These are phyloP conservation scores for Stigmatopora nigra DNA, from an alignment of 2,113 vertebrate species.

Conservation along the genomic window DNA sequence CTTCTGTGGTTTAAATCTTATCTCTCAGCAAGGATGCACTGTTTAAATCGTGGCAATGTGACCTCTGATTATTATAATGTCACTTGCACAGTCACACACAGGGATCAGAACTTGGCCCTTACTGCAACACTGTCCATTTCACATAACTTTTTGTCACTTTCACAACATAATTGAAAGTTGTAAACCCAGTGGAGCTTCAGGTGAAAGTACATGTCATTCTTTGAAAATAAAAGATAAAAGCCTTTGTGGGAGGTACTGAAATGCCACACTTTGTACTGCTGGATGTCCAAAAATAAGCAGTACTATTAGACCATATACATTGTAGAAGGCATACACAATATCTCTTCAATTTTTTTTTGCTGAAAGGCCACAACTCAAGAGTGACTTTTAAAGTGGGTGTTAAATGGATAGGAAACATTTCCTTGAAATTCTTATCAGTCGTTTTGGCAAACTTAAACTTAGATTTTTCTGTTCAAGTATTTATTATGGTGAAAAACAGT, in stretches of 20 bases:
- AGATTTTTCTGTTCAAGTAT: not conserved
- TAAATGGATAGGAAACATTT: conserved; percentile 14
- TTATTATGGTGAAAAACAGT: too few relatives aligned
- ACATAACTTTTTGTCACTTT: conserved; percentile 51
- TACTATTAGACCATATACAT: not conserved
- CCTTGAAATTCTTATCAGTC: conserved; percentile 26
- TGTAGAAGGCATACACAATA: conserved; percentile 7
- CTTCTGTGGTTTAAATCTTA: too few relatives aligned
- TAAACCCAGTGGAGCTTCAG: conserved; percentile 45
- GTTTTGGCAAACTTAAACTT: not conserved
- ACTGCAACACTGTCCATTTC: conserved; percentile 18
- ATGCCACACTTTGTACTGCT: conserved; percentile 1
- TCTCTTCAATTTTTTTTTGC: conserved; percentile 19
- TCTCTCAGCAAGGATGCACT: too few relatives aligned
- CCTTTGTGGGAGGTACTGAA: conserved; percentile 5
- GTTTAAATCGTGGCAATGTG: too few relatives aligned
- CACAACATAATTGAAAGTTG: conserved; percentile 23
- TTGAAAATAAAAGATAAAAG: conserved; percentile 52
- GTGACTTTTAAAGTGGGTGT: conserved; percentile 18
- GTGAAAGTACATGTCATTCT: conserved; percentile 32
- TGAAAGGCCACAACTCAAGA: not conserved
- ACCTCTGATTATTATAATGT: too few relatives aligned
- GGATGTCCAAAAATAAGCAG: not conserved
- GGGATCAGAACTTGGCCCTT: too few relatives aligned
- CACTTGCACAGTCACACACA: too few relatives aligned